phyloP scores from a whole-genome alignment of 2,797 vertebrate genomes.

The Uromys caudimaculatus region DNA sequence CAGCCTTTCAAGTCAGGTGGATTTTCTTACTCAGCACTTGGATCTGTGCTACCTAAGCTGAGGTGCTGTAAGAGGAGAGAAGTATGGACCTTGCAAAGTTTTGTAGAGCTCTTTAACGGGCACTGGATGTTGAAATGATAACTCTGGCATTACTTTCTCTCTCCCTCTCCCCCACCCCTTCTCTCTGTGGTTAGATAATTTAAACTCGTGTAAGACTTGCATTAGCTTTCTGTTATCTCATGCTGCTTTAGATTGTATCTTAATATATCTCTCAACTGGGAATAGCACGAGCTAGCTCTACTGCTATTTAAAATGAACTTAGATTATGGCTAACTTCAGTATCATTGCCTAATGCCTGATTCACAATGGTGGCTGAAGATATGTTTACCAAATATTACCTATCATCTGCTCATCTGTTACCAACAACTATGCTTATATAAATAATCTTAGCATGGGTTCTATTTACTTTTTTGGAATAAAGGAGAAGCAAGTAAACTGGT shows the following conservation, averaged over 20 bases:
- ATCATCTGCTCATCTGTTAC: not conserved
- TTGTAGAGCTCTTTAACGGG: not conserved
- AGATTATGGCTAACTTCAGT: not conserved
- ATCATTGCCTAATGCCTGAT: not conserved
- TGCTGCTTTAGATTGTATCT: not conserved
- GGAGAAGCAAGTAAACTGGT: conserved; percentile 6
- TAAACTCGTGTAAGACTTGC: not conserved
- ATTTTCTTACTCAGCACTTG: not conserved
- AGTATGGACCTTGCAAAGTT: conserved; percentile 11
- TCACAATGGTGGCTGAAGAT: conserved; percentile 42
- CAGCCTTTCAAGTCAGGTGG: not conserved
- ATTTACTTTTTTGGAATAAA: conserved; percentile 47
- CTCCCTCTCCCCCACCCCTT: not conserved
- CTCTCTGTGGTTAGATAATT: not conserved
- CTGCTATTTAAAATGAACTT: conserved; percentile 13
- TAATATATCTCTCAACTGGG: not conserved
- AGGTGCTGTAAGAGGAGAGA: not conserved
- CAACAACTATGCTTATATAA: not conserved
- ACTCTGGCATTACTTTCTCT: not conserved
- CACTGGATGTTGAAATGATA: conserved; percentile 28
- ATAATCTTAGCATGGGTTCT: conserved; percentile 1
- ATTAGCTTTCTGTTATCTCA: not conserved
- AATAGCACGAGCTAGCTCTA: not conserved
- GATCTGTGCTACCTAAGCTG: not conserved
- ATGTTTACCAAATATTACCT: conserved; percentile 13